A percentile compares a stretch with the other conserved stretches of the same genome.
phyloP scores from a whole-genome alignment of 2,113 vertebrate genomes.

The Hypocryptadius cinnamomeus region DNA sequence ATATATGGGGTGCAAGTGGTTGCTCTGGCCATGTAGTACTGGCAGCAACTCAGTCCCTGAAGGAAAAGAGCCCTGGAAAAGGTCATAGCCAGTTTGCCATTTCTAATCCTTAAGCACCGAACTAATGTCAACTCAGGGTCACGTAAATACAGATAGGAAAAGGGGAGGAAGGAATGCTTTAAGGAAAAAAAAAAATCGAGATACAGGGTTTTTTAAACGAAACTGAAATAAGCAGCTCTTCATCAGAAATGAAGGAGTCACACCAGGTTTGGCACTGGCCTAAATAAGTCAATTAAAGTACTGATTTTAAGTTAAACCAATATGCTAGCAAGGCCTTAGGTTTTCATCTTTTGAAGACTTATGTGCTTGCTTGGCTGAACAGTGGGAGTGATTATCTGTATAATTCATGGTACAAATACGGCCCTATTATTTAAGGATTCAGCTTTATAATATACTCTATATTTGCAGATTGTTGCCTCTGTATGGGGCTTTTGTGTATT shows the following conservation, averaged over 20 bases:
- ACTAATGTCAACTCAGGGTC: background rate
- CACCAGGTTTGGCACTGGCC: background rate
- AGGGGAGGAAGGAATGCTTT: background rate
- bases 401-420: slow-evolving; percentile 10
- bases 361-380: slow-evolving; percentile 32
- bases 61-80: background rate
- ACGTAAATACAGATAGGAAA: background rate
- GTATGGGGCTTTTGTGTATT: background rate
- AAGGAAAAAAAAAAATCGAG: accelerated
- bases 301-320: slow-evolving; percentile 48
- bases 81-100: background rate
- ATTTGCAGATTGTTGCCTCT: background rate
- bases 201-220: background rate
- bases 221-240: background rate
- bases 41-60: background rate
- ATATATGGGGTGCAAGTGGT: background rate
- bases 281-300: slow-evolving; percentile 51
- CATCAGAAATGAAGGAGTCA: background rate
- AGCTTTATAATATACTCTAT: background rate
- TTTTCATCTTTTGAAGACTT: slow-evolving; percentile 49
- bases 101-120: background rate
- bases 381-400: slow-evolving; percentile 34
- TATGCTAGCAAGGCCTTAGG: slow-evolving; percentile 33
- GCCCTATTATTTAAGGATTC: slow-evolving; percentile 37
- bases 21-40: background rate